Evolutionary conservation across 2,113 vertebrate species (phyloP), one percentile per base, ranked within the genome.

Genomic region (Artemisiospiza belli): DNA sequence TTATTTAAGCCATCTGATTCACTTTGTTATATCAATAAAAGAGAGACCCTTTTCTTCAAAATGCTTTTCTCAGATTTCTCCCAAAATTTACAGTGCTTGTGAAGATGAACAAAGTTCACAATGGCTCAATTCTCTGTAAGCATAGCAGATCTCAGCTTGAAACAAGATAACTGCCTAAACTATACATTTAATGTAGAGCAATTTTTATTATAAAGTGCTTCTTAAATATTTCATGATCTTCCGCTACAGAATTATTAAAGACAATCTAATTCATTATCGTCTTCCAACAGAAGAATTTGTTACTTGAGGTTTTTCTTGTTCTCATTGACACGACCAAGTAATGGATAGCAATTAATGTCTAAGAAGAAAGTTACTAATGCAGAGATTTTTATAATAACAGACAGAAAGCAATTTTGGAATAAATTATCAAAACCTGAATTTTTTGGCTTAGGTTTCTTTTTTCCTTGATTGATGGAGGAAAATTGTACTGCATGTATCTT

Each of bases 1-100:
- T 94, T 52, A 77, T 83, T 95, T 83, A 91, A 95, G 52, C 57
- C 46, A 61, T 63, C 64, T 44, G 83, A 51, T 8, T 92, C 61
- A 39, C 64, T 95, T 85, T 94, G 68, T 83, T 95, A 41, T 83
- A 94, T 85, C 88, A 90, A 90, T 93, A 96, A 93, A 94, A 63
- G 35, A 88, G 89, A 77, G 44, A 55, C 7, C 10, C 14, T 78
- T 95, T 91, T 67, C 63, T 83, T 93, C 59, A 52, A 95, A 92
- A 74, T 58, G 18, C 30, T 83, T 77, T 90, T 41, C 35, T 77
- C 55, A 86, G 67, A 59, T 47, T 94, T 82, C 54, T 83, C 46
- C 35, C 41, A 3, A 87, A 69, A 91, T 85, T 64, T 84, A 76
- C 54, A 83, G 58, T 21, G 89, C 28, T 35, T 79, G 14, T 66